A percentile compares a stretch with the other conserved stretches of the same genome.
These are phyloP conservation scores for Bungarus multicinctus DNA, from an alignment of 2,113 vertebrate species.

Conservation along the genomic window DNA sequence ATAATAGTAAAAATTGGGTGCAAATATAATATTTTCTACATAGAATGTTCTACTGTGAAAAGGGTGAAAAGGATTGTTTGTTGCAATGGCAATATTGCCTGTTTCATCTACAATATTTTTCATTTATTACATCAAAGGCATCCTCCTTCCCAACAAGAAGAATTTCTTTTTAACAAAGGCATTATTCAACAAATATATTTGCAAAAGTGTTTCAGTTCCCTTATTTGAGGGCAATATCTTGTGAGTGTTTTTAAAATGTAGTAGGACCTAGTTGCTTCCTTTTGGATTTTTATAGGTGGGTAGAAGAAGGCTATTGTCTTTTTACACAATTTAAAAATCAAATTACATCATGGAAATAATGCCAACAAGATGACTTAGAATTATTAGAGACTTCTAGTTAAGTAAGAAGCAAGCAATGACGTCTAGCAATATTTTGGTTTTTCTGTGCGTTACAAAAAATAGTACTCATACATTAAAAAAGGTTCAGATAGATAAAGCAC, in stretches of 20 bases:
- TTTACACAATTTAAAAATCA: conserved; percentile 55
- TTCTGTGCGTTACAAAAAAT: conserved; percentile 71
- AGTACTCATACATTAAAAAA: conserved; percentile 70
- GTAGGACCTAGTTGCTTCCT: conserved; percentile 20
- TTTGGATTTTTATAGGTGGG: conserved; percentile 33
- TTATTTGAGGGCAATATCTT: conserved; percentile 36
- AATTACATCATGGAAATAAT: conserved; percentile 56
- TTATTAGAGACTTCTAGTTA: conserved; percentile 53
- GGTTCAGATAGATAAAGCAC: conserved; percentile 66
- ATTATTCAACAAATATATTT: background rate
- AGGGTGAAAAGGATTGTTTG: background rate
- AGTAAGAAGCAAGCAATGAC: conserved; percentile 64
- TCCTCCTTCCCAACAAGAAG: background rate
- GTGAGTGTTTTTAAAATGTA: conserved; percentile 36
- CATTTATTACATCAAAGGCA: background rate
- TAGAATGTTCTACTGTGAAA: background rate
- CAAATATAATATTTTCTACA: background rate
- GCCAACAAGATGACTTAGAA: conserved; percentile 49
- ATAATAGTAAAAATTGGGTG: conserved; percentile 5
- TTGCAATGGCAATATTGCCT: background rate
- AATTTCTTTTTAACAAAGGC: background rate
- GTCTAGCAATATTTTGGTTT: conserved; percentile 61
- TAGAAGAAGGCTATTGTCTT: conserved; percentile 36
- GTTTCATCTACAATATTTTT: background rate
- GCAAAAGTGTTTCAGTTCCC: conserved; percentile 24